These are phyloP conservation scores for Hippocampus guttulatus DNA, from an alignment of 2,113 vertebrate species.

Conservation along the genomic window DNA sequence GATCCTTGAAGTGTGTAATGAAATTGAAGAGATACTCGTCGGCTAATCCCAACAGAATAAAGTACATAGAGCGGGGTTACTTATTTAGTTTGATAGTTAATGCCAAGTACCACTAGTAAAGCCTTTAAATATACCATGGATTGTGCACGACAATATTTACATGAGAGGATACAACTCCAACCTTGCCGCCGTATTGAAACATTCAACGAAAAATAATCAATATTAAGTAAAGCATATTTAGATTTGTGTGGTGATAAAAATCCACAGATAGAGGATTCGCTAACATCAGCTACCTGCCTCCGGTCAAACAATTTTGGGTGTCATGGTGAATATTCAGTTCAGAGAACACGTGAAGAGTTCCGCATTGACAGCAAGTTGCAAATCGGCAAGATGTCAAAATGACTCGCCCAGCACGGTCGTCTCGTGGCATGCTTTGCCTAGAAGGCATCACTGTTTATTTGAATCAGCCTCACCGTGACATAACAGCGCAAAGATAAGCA, in stretches of 20 bases:
- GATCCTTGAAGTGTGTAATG: background rate
- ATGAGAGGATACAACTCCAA: background rate
- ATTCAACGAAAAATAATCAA: no score
- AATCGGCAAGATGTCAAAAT: conserved; percentile 56
- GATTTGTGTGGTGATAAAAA: background rate
- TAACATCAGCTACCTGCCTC: conserved; percentile 25
- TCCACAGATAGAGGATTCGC: background rate
- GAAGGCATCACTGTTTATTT: conserved; percentile 51
- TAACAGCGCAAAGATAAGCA: conserved; percentile 56
- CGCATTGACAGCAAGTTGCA: conserved; percentile 36
- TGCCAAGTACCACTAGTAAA: background rate
- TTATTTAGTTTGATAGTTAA: background rate
- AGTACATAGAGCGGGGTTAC: background rate
- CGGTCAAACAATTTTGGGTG: conserved; percentile 37
- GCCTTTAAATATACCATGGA: background rate
- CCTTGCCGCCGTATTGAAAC: no score
- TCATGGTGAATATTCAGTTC: conserved; percentile 47
- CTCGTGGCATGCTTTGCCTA: conserved; percentile 41
- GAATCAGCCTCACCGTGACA: conserved; percentile 64
- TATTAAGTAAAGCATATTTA: no score
- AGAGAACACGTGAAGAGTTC: conserved; percentile 40
- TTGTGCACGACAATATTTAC: background rate
- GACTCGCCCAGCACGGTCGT: conserved; percentile 44
- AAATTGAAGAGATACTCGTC: background rate
- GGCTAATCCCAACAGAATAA: background rate